A percentile compares a stretch with the other conserved stretches of the same genome.
Conservation (phyloP, 2,113 vertebrate species). For the Lycaon pictus region DNA sequence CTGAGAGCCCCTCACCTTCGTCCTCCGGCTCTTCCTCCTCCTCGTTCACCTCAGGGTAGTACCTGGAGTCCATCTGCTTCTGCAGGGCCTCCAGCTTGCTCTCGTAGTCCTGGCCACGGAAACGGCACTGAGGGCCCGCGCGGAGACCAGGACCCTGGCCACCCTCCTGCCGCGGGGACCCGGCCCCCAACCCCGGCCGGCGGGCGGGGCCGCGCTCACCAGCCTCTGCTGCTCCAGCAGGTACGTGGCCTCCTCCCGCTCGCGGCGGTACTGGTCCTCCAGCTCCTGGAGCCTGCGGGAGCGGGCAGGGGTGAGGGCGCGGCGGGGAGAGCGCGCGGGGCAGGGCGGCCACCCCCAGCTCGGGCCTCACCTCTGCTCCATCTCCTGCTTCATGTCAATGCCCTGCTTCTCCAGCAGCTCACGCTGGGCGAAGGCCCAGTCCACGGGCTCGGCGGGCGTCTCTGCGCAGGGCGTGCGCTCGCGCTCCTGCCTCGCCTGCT, state of each 20-base stretch:
- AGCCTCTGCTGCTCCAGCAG: constrained; percentile 97
- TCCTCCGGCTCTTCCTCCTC: constrained; percentile 97
- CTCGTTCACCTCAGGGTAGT: constrained; percentile 92
- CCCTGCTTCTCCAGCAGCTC: constrained; percentile 98
- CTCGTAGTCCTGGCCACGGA: constrained; percentile 94
- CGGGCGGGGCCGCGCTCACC: constrained; percentile 85
- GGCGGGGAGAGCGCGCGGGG: rapidly evolving
- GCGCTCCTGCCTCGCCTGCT: constrained; percentile 96
- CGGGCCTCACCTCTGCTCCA: constrained; percentile 95
- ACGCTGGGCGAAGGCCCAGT: constrained; percentile 98
- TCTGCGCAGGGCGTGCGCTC: constrained; percentile 95
- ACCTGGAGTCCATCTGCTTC: constrained; percentile 97
- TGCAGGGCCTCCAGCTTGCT: constrained; percentile 97
- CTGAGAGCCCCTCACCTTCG: constrained; percentile 89
- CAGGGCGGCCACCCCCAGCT: too few relatives aligned
- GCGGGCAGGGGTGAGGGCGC: rapidly evolving
- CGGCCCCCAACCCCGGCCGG: too few relatives aligned
- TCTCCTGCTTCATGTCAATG: constrained; percentile 99
- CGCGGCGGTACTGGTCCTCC: constrained; percentile 97
- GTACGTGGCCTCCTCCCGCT: constrained; percentile 96
- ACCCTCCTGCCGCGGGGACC: rapidly evolving
- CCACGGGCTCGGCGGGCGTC: constrained; percentile 94
- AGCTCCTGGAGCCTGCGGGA: constrained; percentile 94
- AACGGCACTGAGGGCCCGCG: not conserved
- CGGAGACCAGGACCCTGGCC: rapidly evolving